Percentiles rank a stretch among this genome's conserved stretches.
Evolutionary conservation across 2,113 vertebrate species (phyloP).

Genomic region (Trogon surrucura): DNA sequence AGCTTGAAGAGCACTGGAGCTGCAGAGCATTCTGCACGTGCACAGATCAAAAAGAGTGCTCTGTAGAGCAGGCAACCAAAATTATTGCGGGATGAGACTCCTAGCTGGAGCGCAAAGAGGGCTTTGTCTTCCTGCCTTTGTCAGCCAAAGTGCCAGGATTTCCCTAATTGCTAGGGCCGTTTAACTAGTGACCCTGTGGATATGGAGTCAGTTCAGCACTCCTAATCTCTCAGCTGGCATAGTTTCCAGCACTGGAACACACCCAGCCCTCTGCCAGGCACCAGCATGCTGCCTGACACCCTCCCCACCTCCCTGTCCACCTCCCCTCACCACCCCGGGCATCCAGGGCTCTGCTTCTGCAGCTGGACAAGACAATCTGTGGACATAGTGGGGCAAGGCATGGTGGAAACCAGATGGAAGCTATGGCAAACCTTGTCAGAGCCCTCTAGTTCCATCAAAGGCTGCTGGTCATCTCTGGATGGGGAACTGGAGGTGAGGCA

Average conservation of each 20-base stretch:
- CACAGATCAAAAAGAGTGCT: not conserved
- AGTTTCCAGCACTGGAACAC: rapidly evolving
- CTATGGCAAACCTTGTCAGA: not conserved
- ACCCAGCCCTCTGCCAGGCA: not conserved
- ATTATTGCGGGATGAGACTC: rapidly evolving
- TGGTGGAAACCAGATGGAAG: rapidly evolving
- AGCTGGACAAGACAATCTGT: rapidly evolving
- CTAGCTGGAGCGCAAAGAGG: not conserved
- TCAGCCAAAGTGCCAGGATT: slow-evolving; percentile 31
- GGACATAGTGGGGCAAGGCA: not conserved
- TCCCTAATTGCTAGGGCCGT: not conserved
- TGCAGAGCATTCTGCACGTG: rapidly evolving
- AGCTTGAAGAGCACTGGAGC: not conserved
- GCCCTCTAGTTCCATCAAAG: no score
- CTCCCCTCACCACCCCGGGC: rapidly evolving
- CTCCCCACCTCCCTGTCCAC: not conserved
- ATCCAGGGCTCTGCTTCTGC: rapidly evolving
- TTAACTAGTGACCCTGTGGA: not conserved
- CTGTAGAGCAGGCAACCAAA: not conserved
- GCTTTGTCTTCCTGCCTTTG: slow-evolving; percentile 23
- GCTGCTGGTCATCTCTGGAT: not conserved
- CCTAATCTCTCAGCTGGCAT: slow-evolving; percentile 34
- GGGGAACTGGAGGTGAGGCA: not conserved
- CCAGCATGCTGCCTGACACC: not conserved
- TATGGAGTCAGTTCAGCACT: slow-evolving; percentile 10